These are phyloP conservation scores for Coregonus sp. DNA, from an alignment of 2,797 vertebrate species.

Conservation along the genomic window DNA sequence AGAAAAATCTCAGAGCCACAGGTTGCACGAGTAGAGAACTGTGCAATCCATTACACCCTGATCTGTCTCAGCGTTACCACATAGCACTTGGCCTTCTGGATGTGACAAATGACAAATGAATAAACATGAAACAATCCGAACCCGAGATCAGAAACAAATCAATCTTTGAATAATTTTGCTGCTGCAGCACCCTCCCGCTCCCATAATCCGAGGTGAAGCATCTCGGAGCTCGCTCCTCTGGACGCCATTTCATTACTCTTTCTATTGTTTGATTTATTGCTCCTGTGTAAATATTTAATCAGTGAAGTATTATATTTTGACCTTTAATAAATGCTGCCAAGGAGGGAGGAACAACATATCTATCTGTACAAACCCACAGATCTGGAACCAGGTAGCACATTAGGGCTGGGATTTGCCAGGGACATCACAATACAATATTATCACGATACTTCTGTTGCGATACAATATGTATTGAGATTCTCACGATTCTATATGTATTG, in stretches of 20 bases:
- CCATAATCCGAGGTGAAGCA: not conserved
- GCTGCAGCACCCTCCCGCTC: constrained; percentile 8
- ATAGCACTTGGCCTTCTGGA: constrained; percentile 14
- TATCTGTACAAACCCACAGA: constrained; percentile 39
- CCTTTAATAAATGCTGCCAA: constrained; percentile 60
- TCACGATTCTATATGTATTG: no score
- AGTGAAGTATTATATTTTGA: constrained; percentile 58
- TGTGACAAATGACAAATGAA: constrained; percentile 39
- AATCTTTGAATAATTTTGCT: constrained; percentile 19
- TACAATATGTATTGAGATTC: no score
- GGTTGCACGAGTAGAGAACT: not conserved
- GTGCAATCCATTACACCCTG: constrained; percentile 5
- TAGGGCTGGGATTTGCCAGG: no score
- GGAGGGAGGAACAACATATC: constrained; percentile 37
- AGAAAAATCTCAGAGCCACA: constrained; percentile 13
- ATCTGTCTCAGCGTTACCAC: constrained; percentile 31
- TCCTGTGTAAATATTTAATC: constrained; percentile 65
- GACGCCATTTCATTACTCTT: constrained; percentile 50
- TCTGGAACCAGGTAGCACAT: constrained; percentile 39
- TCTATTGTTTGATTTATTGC: constrained; percentile 58
- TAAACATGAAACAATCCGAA: constrained; percentile 40
- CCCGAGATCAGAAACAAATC: constrained; percentile 28
- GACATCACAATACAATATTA: no score
- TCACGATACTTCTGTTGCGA: no score
- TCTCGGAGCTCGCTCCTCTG: constrained; percentile 4